Evolutionary conservation across 53 echinoderm and acorn worm genomes (phyloP).

Genomic region (Glandiceps talaboti): DNA sequence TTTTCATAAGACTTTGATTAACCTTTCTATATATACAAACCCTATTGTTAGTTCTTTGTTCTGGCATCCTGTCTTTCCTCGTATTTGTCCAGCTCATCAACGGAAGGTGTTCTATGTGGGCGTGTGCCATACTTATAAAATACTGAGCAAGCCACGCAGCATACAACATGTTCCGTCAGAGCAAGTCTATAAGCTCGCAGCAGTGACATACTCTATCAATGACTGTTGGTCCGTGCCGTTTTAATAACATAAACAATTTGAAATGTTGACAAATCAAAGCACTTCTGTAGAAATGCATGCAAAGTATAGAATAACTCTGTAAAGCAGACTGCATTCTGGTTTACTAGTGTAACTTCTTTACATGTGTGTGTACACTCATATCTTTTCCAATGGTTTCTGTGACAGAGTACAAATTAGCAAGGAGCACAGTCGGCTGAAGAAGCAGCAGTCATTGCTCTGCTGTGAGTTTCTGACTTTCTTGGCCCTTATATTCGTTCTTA

Average conservation of each 20-base stretch:
- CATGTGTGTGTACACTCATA: slow-evolving; percentile 3
- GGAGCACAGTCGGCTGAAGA: not conserved
- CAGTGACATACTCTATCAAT: not conserved
- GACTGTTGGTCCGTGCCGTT: not conserved
- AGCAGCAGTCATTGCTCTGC: not conserved
- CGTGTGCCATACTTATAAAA: not conserved
- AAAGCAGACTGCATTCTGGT: too few relatives aligned
- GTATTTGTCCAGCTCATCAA: not conserved
- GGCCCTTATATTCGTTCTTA: not conserved
- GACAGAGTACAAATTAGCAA: not conserved
- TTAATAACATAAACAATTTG: too few relatives aligned
- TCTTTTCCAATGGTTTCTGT: not conserved
- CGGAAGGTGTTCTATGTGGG: not conserved
- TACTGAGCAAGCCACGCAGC: not conserved
- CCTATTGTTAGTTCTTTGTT: slow-evolving; percentile 6
- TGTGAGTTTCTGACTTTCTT: not conserved
- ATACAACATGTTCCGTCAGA: not conserved
- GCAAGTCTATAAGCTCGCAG: not conserved
- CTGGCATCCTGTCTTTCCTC: not conserved
- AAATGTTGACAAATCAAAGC: too few relatives aligned
- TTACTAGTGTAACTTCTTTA: too few relatives aligned
- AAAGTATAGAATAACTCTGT: slow-evolving; percentile 4
- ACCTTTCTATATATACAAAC: not conserved
- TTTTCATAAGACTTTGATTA: not conserved
- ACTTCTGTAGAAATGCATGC: slow-evolving; percentile 11